These are phyloP conservation scores for Nanorana parkeri DNA, from an alignment of 2,113 vertebrate species.

Conservation along the genomic window DNA sequence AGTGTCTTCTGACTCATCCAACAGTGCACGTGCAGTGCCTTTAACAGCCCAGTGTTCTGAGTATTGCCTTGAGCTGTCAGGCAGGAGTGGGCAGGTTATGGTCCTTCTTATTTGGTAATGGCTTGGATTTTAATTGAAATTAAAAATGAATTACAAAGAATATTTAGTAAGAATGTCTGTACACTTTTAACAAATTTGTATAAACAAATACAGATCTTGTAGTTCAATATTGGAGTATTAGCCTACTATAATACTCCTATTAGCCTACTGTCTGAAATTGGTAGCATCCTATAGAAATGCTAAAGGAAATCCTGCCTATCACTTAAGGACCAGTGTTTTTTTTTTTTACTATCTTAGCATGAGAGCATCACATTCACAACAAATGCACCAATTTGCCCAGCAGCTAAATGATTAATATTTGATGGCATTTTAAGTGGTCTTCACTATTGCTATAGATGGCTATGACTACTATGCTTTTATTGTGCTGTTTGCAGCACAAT, in stretches of 20 bases:
- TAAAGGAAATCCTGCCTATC: neutral
- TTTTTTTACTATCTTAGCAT: conserved; percentile 40
- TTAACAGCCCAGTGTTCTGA: no score
- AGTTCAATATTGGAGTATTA: neutral
- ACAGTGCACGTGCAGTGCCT: no score
- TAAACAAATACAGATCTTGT: no score
- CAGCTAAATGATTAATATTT: conserved; percentile 57
- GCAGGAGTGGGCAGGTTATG: no score
- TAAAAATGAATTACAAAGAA: no score
- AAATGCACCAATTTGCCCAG: conserved; percentile 55
- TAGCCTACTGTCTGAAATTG: neutral
- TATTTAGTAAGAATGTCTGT: no score
- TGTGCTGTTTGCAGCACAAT: conserved; percentile 20
- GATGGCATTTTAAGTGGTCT: conserved; percentile 53
- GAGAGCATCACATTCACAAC: conserved; percentile 53
- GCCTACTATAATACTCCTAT: neutral
- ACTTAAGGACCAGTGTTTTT: conserved; percentile 23
- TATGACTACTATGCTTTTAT: conserved; percentile 34
- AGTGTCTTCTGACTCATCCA: no score
- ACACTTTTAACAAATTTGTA: no score
- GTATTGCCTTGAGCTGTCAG: no score
- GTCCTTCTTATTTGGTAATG: no score
- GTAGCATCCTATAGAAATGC: neutral
- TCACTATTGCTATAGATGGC: conserved; percentile 50
- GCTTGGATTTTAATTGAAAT: no score